These are phyloP conservation scores for Trichonephila inaurata DNA, from an alignment of 1,140 invertebrate genomes.

Conservation along the genomic window DNA sequence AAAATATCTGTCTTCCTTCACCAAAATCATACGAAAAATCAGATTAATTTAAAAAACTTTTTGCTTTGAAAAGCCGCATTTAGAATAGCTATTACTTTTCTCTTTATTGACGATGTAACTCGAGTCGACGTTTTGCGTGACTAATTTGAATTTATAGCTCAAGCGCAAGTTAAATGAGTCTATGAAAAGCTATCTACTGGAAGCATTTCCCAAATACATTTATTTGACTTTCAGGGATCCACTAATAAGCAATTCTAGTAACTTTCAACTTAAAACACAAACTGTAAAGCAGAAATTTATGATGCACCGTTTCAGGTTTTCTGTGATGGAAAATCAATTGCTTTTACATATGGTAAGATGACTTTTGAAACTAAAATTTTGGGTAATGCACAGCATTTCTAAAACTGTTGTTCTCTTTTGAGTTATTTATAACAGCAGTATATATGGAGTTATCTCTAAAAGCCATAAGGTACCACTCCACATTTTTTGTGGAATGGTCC, in stretches of 20 bases:
- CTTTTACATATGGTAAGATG: slow-evolving; percentile 34
- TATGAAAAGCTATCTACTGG: neutral
- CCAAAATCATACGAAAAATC: too few species aligned
- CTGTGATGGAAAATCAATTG: slow-evolving; percentile 24
- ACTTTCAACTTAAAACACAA: slow-evolving; percentile 6
- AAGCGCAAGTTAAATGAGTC: neutral
- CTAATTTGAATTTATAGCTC: slow-evolving; percentile 12
- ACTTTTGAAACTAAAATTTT: slow-evolving; percentile 26
- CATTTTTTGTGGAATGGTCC: neutral
- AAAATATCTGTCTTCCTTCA: too few species aligned
- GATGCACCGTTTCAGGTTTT: neutral
- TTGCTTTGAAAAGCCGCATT: neutral
- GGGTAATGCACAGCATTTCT: neutral
- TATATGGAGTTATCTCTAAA: neutral
- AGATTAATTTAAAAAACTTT: neutral
- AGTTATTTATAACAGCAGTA: neutral
- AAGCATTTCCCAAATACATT: neutral
- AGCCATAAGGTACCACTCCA: neutral
- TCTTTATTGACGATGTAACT: neutral
- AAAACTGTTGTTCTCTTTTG: neutral
- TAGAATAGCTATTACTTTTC: slow-evolving; percentile 5
- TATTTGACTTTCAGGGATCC: slow-evolving; percentile 18
- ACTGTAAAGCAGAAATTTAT: slow-evolving; percentile 30
- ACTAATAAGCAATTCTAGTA: slow-evolving; percentile 19
- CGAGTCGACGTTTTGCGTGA: neutral